Evolutionary conservation across 2,888 invertebrate genomes (phyloP), one percentile per base, ranked within the genome.

Genomic region (Nemotelus pantherinus): DNA sequence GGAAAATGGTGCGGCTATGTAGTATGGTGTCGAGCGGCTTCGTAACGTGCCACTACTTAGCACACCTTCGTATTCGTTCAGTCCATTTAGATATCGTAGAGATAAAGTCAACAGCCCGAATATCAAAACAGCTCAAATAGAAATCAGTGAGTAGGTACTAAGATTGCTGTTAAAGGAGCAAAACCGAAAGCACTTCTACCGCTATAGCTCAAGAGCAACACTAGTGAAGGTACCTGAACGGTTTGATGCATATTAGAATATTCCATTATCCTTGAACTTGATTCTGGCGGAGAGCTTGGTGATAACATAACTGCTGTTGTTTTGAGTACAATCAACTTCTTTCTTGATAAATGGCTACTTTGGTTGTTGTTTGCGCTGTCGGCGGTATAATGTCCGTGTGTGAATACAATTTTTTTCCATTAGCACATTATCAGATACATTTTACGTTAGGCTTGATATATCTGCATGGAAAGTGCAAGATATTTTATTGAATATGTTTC

Each of bases 241-340:
- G 63, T 43, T 63, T 63, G 43, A 63, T 63, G 63, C 63, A 63
- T 63, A 63, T 63, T 63, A 63, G 39, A 63, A 63, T 63, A 63
- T 63, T 63, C 63, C 63, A 41, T 63, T 63, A 63, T 63, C 63
- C 63, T 63, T 63, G 63, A 63, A 63, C 63, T 63, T 63, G 63
- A 3, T 63, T 7, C 63, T 43, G 63, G 39, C 43, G 41, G 39
- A 63, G 63, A 25, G 39, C 41, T 41, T 63, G 41, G 3, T 9
- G 25, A 25, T 25, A 25, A 25, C 25, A 25, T 25, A 1, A 9
- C 50, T 9, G 25, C 25, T 25, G 25, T 25, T 57, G 41, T 41
- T 63, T 63, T 63, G 39, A 7, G 39, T 25, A 25, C 25, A 25
- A 25, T 25, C 25, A 25, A 25, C 25, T 25, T 25, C 25, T 25